phyloP scores from a whole-genome alignment of 23 tunicate genomes.

The Diplosoma virens region DNA sequence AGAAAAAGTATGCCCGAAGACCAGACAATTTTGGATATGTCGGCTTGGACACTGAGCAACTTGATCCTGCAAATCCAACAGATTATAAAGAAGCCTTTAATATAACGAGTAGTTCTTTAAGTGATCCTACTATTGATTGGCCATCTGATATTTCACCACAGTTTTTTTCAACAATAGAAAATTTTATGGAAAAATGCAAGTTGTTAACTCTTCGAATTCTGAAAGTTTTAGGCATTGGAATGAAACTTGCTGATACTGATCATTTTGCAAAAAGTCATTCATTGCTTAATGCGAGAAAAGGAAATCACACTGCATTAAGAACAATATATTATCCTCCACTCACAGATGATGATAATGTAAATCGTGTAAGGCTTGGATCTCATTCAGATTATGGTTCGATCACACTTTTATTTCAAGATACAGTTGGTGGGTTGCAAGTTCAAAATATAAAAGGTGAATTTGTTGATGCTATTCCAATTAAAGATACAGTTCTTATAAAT shows the following conservation, averaged over 20 bases:
- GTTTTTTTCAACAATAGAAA: conserved; percentile 1
- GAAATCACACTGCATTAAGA: conserved; percentile 60
- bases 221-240: conserved; percentile 50
- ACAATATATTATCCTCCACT: conserved; percentile 72
- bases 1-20: conserved; percentile 14
- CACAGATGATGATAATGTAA: conserved; percentile 5
- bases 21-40: conserved; percentile 38
- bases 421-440: conserved; percentile 71
- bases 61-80: conserved; percentile 36
- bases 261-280: conserved; percentile 45
- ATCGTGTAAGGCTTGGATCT: conserved; percentile 58
- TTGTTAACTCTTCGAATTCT: conserved; percentile 23
- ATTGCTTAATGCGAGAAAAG: conserved; percentile 11
- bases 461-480: conserved; percentile 58
- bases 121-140: conserved; percentile 13
- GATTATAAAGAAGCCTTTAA: conserved; percentile 71
- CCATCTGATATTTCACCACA: conserved; percentile 39
- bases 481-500: conserved; percentile 57
- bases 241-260: conserved; percentile 43
- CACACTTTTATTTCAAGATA: conserved; percentile 75
- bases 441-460: conserved; percentile 27
- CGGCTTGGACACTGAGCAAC: conserved; percentile 5
- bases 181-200: conserved; percentile 37
- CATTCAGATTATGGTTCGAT: conserved; percentile 88
- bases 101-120: neutral